A percentile compares a stretch with the other conserved stretches of the same genome.
These are phyloP conservation scores for Rhamnusium bicolor DNA, from an alignment of 2,888 invertebrate genomes.

Conservation along the genomic window DNA sequence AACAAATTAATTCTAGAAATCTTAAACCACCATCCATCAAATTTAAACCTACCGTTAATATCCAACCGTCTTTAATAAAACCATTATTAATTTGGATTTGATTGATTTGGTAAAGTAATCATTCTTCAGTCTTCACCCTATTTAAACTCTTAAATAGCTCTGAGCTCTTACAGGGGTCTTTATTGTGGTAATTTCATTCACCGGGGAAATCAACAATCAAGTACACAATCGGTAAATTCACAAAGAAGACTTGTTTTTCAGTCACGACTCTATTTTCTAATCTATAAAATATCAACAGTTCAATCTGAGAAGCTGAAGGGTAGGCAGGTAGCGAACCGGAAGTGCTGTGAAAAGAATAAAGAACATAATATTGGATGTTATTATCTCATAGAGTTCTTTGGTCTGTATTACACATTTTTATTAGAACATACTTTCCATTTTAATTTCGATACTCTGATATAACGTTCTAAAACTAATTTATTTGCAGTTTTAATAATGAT, in stretches of 20 bases:
- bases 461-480: no score
- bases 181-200: slow-evolving; percentile 35
- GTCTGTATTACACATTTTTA: neutral
- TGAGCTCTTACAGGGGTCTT: slow-evolving; percentile 25
- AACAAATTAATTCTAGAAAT: slow-evolving; percentile 3
- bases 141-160: slow-evolving; percentile 38
- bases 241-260: slow-evolving; percentile 34
- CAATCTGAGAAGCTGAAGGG: neutral
- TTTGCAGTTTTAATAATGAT: no score
- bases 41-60: slow-evolving; percentile 37
- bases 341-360: slow-evolving; percentile 10
- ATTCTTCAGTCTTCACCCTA: slow-evolving; percentile 44
- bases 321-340: slow-evolving; percentile 13
- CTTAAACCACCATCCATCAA: slow-evolving; percentile 26
- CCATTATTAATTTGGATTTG: slow-evolving; percentile 49
- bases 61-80: slow-evolving; percentile 42
- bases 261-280: slow-evolving; percentile 31
- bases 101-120: slow-evolving; percentile 45
- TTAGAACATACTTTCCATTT: neutral
- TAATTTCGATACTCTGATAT: no score
- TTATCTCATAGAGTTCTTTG: slow-evolving; percentile 1
- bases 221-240: slow-evolving; percentile 28
- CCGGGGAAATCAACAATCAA: slow-evolving; percentile 31
- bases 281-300: slow-evolving; percentile 32
- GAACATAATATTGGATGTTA: slow-evolving; percentile 9